These are phyloP conservation scores for Eueremaeus valkanovi DNA, from an alignment of 2,888 invertebrate species.

Conservation along the genomic window DNA sequence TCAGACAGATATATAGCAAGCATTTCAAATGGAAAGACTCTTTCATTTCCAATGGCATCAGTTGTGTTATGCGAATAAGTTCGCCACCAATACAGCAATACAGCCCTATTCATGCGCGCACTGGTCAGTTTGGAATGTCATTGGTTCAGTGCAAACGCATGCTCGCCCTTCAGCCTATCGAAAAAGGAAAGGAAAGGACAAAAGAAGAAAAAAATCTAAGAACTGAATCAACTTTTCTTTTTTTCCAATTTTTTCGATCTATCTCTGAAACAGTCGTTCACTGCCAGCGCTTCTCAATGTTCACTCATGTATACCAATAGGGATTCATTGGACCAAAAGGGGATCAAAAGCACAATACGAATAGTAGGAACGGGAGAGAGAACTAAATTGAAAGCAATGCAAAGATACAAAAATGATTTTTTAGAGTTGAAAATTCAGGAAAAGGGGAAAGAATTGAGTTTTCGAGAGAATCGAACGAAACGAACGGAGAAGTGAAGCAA, in stretches of 20 bases:
- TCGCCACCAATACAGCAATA: background rate
- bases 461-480: background rate
- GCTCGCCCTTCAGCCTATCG: conserved; percentile 34
- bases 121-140: conserved; percentile 37
- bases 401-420: conserved; percentile 35
- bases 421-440: conserved; percentile 25
- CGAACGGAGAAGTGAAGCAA: background rate
- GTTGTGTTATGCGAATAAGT: background rate
- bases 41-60: background rate
- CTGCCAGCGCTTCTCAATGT: conserved; percentile 25
- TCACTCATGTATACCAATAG: conserved; percentile 36
- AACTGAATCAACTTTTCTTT: conserved; percentile 19
- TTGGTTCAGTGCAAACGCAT: conserved; percentile 30
- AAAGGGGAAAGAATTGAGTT: conserved; percentile 24
- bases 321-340: conserved; percentile 37
- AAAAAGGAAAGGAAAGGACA: conserved; percentile 31
- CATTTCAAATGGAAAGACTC: background rate
- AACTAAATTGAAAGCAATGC: conserved; percentile 32
- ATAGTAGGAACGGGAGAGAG: background rate
- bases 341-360: conserved; percentile 36
- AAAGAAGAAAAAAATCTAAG: background rate
- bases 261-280: conserved; percentile 1
- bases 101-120: conserved; percentile 29
- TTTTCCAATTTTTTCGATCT: background rate
- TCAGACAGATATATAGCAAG: background rate